Percentiles rank a stretch among this genome's conserved stretches.
phyloP scores from a whole-genome alignment of 64 coral and sea anemone species.

The Montipora efflorescens region DNA sequence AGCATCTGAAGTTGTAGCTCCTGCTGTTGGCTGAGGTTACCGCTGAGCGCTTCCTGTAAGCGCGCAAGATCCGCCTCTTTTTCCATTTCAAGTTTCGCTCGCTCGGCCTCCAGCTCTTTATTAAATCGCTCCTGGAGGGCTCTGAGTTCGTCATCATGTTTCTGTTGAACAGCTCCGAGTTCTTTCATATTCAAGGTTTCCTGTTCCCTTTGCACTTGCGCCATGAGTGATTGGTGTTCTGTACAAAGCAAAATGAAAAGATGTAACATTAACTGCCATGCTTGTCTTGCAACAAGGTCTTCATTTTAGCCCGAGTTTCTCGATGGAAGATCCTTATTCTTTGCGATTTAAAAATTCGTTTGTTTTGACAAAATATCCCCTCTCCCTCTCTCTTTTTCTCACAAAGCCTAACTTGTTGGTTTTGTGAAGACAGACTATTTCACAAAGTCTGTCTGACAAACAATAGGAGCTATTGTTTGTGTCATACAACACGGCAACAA shows the following conservation, averaged over 20 bases:
- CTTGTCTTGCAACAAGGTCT: no score
- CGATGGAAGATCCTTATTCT: no score
- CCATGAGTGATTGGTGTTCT: constrained; percentile 59
- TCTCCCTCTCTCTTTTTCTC: no score
- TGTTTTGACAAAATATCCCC: no score
- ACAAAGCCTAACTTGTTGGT: no score
- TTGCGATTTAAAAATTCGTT: no score
- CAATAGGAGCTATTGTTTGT: no score
- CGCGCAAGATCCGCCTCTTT: constrained; percentile 74
- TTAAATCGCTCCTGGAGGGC: constrained; percentile 68
- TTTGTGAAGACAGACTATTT: no score
- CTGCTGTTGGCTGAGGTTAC: constrained; percentile 88
- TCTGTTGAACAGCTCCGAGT: constrained; percentile 54
- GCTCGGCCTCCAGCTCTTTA: constrained; percentile 67
- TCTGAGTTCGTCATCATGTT: constrained; percentile 74
- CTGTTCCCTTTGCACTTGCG: constrained; percentile 40
- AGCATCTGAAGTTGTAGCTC: constrained; percentile 85
- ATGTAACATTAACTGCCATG: no score
- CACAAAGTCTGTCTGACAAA: no score
- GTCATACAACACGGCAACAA: no score
- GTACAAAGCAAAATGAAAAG: background rate
- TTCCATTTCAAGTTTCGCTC: constrained; percentile 72
- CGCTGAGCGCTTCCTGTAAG: constrained; percentile 79
- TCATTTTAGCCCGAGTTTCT: no score
- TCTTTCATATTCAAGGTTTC: constrained; percentile 53